Evolutionary conservation across 1,140 invertebrate species (phyloP).

Genomic region (Aporrectodea caliginosa): DNA sequence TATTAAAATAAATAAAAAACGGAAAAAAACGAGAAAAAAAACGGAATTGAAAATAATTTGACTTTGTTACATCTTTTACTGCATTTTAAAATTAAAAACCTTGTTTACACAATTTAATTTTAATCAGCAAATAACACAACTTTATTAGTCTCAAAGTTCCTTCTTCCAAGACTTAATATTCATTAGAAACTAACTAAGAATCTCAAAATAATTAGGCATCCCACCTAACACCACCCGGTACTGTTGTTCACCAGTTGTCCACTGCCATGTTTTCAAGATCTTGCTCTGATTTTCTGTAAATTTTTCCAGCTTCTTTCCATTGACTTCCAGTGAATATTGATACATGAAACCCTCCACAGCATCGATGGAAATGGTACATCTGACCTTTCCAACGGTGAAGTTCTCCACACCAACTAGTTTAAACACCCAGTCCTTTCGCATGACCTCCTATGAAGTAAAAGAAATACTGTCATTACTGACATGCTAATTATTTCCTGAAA

Average conservation of each 20-base stretch:
- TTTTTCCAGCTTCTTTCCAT: constrained; percentile 68
- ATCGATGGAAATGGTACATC: constrained; percentile 66
- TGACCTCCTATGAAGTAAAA: constrained; percentile 68
- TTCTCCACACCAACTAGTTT: constrained; percentile 71
- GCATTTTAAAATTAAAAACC: too few relatives aligned
- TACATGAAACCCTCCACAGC: constrained; percentile 75
- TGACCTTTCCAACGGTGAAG: constrained; percentile 61
- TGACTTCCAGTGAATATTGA: constrained; percentile 66
- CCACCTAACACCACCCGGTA: constrained; percentile 69
- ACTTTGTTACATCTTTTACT: too few relatives aligned
- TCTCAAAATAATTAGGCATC: not conserved
- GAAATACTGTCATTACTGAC: too few relatives aligned
- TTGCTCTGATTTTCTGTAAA: constrained; percentile 73
- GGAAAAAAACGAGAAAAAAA: too few relatives aligned
- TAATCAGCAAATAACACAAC: too few relatives aligned
- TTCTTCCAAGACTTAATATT: too few relatives aligned
- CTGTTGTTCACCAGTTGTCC: constrained; percentile 50
- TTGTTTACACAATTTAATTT: too few relatives aligned
- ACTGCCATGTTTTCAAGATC: constrained; percentile 65
- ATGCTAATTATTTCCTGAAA: too few relatives aligned
- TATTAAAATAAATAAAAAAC: too few relatives aligned
- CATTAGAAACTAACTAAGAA: too few relatives aligned
- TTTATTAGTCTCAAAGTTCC: too few relatives aligned
- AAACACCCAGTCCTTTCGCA: constrained; percentile 81
- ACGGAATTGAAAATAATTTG: too few relatives aligned